Percentiles rank a stretch among this genome's conserved stretches.
phyloP scores from a whole-genome alignment of 2,113 vertebrate genomes.

The Pimephales promelas region DNA sequence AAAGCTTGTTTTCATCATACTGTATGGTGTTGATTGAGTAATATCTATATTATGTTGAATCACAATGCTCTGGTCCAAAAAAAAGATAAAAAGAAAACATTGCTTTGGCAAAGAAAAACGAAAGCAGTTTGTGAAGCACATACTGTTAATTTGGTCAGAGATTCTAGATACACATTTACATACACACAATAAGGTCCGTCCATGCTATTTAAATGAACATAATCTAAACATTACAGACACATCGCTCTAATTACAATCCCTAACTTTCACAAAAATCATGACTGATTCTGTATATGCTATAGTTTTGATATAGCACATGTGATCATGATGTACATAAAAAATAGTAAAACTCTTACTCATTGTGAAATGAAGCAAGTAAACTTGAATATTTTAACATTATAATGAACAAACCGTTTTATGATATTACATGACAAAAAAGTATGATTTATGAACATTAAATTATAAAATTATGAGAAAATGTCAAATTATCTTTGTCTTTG shows the following conservation, averaged over 20 bases:
- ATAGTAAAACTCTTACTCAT: not conserved
- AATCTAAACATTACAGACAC: not conserved
- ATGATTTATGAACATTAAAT: constrained; percentile 2
- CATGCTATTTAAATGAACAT: constrained; percentile 25
- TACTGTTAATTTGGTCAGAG: constrained; percentile 20
- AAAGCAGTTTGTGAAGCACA: constrained; percentile 35
- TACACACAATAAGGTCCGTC: constrained; percentile 19
- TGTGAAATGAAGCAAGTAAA: not conserved
- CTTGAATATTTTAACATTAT: not conserved
- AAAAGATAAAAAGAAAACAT: not conserved
- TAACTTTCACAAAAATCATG: not conserved
- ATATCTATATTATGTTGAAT: constrained; percentile 44
- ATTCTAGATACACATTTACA: constrained; percentile 14
- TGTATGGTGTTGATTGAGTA: constrained; percentile 31
- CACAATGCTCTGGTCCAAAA: constrained; percentile 60
- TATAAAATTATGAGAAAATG: not conserved
- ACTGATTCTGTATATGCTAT: not conserved
- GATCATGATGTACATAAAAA: not conserved
- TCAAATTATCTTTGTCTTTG: not conserved
- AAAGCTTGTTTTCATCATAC: constrained; percentile 8
- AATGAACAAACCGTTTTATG: not conserved
- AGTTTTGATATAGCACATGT: not conserved
- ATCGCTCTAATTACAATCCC: constrained; percentile 1
- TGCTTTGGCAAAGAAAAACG: constrained; percentile 53
- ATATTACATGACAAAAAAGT: not conserved